Evolutionary conservation across 2,888 invertebrate species (phyloP).

Genomic region (Spodoptera exigua): DNA sequence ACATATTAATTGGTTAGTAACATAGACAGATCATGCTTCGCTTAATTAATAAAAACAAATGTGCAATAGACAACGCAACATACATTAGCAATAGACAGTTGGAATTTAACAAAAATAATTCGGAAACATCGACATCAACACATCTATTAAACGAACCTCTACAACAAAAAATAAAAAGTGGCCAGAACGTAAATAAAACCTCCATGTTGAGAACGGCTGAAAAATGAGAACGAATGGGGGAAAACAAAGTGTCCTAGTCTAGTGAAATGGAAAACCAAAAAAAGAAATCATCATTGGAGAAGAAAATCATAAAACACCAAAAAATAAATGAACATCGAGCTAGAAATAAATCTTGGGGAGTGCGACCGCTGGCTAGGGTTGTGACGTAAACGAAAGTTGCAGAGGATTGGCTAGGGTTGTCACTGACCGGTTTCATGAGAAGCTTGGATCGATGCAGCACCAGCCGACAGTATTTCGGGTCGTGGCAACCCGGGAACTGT

Average conservation of each 20-base stretch:
- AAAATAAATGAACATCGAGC: constrained; percentile 67
- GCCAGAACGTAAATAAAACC: constrained; percentile 61
- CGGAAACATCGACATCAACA: constrained; percentile 59
- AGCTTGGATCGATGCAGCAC: constrained; percentile 98
- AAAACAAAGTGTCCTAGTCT: constrained; percentile 52
- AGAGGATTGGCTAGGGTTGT: constrained; percentile 67
- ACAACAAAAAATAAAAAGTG: constrained; percentile 58
- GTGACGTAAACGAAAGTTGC: constrained; percentile 63
- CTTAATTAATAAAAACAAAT: constrained; percentile 61
- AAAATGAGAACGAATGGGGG: constrained; percentile 63
- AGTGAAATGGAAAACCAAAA: constrained; percentile 61
- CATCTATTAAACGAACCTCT: constrained; percentile 52
- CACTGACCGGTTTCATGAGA: constrained; percentile 98
- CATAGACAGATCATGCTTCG: constrained; percentile 69
- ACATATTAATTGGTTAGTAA: constrained; percentile 58
- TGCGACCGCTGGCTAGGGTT: constrained; percentile 69
- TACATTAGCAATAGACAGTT: constrained; percentile 63
- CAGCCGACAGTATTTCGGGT: constrained; percentile 98
- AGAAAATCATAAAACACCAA: constrained; percentile 62
- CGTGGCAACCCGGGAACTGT: constrained; percentile 98
- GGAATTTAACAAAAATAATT: constrained; percentile 61
- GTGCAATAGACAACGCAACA: constrained; percentile 65
- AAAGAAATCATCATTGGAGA: constrained; percentile 55
- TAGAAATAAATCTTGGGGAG: constrained; percentile 63
- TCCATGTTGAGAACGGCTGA: constrained; percentile 50